Percentiles rank a stretch among this genome's conserved stretches.
phyloP scores from a whole-genome alignment of 2,113 vertebrate genomes.

The Apodemus speciosus region DNA sequence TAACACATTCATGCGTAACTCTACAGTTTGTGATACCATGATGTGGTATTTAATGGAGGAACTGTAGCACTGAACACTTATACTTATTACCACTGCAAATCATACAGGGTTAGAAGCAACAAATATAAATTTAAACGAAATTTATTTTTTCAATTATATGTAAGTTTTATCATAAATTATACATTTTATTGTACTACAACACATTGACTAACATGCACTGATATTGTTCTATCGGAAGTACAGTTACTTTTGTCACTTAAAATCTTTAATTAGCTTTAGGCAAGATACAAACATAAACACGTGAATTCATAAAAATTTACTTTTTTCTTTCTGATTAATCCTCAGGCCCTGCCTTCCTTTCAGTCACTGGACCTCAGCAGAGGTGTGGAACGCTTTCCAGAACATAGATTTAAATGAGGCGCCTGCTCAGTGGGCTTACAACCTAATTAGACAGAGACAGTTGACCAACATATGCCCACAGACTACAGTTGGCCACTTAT shows the following conservation, averaged over 20 bases:
- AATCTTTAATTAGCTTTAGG: background rate
- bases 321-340: slow-evolving; percentile 43
- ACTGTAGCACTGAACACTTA: background rate
- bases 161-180: background rate
- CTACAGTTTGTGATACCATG: background rate
- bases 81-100: slow-evolving; percentile 3
- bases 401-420: slow-evolving; percentile 70
- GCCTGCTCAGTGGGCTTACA: slow-evolving; percentile 74
- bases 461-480: slow-evolving; percentile 78
- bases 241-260: background rate
- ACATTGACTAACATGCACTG: background rate
- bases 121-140: background rate
- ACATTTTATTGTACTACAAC: background rate
- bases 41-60: background rate
- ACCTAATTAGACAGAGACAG: slow-evolving; percentile 79
- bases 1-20: background rate
- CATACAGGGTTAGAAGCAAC: background rate
- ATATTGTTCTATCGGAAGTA: background rate
- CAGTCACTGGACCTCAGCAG: slow-evolving; percentile 18
- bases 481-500: slow-evolving; percentile 73
- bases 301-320: background rate
- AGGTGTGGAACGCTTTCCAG: slow-evolving; percentile 61
- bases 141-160: background rate
- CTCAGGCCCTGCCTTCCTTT: background rate
- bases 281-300: background rate